A percentile compares a stretch with the other conserved stretches of the same genome.
Conservation (phyloP, 2,797 vertebrate genomes). For the Tarsius wallacei region DNA sequence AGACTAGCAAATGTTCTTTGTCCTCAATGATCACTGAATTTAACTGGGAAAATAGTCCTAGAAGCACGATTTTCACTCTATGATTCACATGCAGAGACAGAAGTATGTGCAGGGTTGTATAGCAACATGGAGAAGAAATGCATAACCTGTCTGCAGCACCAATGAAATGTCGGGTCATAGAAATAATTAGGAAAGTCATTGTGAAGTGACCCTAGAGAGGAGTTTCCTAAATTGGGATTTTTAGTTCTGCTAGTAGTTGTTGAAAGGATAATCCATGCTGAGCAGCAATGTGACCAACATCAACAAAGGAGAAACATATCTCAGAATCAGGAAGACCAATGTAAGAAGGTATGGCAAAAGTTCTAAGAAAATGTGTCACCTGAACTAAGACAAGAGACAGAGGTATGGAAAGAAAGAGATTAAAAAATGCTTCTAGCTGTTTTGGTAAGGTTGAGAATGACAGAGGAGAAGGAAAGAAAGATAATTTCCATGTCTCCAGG, state of each 20-base stretch:
- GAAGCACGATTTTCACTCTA: background rate
- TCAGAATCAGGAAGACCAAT: background rate
- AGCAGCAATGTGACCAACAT: background rate
- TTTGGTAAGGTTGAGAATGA: background rate
- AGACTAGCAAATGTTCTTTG: background rate
- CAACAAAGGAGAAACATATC: background rate
- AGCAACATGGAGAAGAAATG: background rate
- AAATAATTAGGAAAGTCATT: background rate
- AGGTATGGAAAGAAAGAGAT: background rate
- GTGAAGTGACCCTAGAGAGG: background rate
- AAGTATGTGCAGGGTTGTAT: background rate
- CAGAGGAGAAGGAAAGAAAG: background rate
- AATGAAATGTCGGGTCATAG: background rate
- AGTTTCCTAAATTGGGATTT: background rate
- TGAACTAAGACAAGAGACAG: background rate
- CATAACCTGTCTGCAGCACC: background rate
- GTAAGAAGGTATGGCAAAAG: background rate
- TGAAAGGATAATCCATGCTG: background rate
- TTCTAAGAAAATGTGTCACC: background rate
- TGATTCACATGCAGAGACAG: background rate
- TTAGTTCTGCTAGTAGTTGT: background rate
- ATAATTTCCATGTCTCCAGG: background rate
- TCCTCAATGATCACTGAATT: background rate
- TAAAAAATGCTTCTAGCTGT: background rate
- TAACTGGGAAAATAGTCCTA: background rate